phyloP scores from a whole-genome alignment of 2,888 invertebrate genomes.

The Erpobdella octoculata region DNA sequence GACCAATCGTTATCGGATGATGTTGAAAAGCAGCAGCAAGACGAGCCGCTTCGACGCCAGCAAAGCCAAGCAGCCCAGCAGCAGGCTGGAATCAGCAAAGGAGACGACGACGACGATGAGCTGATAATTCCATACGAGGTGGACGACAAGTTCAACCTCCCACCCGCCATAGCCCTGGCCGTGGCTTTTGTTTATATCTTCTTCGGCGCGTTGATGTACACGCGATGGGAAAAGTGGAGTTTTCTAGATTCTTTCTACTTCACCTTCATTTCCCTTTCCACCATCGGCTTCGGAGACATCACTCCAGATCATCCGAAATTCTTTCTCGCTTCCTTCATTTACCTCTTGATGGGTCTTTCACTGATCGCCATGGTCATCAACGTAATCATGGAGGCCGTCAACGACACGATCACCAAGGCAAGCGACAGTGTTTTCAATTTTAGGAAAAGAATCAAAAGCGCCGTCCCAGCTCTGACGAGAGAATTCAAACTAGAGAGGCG shows the following conservation, averaged over 20 bases:
- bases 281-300: conserved; percentile 89
- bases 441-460: not conserved
- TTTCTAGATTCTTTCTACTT: conserved; percentile 91
- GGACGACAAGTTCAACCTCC: conserved; percentile 77
- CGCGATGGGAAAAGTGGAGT: conserved; percentile 64
- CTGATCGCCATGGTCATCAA: conserved; percentile 91
- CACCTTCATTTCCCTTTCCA: conserved; percentile 90
- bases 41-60: not conserved
- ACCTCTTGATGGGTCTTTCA: conserved; percentile 85
- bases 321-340: conserved; percentile 84
- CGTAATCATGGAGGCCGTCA: conserved; percentile 60
- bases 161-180: conserved; percentile 76
- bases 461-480: not conserved
- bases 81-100: not conserved
- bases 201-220: conserved; percentile 70
- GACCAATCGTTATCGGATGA: not conserved
- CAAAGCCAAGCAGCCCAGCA: not conserved
- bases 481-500: not conserved
- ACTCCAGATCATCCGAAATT: conserved; percentile 77
- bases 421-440: conserved; percentile 38
- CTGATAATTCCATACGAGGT: conserved; percentile 20
- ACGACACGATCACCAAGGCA: conserved; percentile 40
- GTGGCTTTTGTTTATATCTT: conserved; percentile 78
- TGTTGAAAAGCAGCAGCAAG: not conserved
- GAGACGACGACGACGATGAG: conserved; percentile 20